phyloP scores from a whole-genome alignment of 2,888 invertebrate genomes.

The Dryomyza anilis region DNA sequence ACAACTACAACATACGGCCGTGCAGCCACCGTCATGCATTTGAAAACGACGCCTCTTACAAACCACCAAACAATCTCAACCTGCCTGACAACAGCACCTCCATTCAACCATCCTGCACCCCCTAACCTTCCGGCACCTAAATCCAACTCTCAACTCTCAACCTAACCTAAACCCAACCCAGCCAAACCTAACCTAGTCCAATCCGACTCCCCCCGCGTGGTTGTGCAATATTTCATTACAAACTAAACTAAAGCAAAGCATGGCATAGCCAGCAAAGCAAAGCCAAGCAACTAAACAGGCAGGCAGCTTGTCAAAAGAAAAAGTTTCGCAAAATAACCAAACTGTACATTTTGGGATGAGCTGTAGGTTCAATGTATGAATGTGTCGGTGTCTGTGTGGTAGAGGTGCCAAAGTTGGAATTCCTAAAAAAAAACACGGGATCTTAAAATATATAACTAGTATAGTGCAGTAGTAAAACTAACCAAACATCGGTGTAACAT shows the following conservation, averaged over 20 bases:
- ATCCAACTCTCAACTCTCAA: too few relatives aligned
- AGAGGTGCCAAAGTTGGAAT: too few relatives aligned
- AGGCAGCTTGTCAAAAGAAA: conserved; percentile 1
- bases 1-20: not conserved
- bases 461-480: too few relatives aligned
- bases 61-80: too few relatives aligned
- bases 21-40: not conserved
- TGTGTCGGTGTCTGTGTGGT: too few relatives aligned
- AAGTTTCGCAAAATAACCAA: conserved; percentile 5
- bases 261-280: not conserved
- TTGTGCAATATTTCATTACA: conserved; percentile 22
- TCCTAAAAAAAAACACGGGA: too few relatives aligned
- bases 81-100: not conserved
- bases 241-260: conserved; percentile 9
- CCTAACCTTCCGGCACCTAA: not conserved
- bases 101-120: not conserved
- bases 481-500: too few relatives aligned
- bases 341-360: conserved; percentile 12
- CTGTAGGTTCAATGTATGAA: not conserved
- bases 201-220: not conserved
- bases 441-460: too few relatives aligned
- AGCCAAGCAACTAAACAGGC: not conserved
- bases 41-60: too few relatives aligned
- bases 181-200: too few relatives aligned
- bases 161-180: too few relatives aligned